Evolutionary conservation across 2,797 vertebrate species (phyloP).

Genomic region (Leptoclinus maculatus): DNA sequence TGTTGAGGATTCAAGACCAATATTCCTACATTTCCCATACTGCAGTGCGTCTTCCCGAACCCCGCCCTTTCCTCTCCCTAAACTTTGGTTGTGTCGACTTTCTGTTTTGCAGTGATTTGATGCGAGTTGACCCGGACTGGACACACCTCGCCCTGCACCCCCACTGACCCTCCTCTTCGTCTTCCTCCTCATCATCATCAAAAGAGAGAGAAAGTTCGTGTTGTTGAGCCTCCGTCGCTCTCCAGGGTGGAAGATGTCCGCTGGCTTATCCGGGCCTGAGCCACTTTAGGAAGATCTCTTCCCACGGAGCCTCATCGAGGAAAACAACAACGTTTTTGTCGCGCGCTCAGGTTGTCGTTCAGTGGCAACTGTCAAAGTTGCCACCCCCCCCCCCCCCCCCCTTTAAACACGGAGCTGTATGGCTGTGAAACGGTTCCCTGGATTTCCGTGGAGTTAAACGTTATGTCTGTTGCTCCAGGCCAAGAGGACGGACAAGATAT

Average conservation of each 20-base stretch:
- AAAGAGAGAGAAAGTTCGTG: not conserved
- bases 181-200: not conserved
- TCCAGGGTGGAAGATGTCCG: slow-evolving; percentile 46
- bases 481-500: slow-evolving; percentile 54
- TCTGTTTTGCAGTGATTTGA: slow-evolving; percentile 76
- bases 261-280: slow-evolving; percentile 27
- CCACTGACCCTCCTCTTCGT: not conserved
- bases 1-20: no score
- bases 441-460: slow-evolving; percentile 21
- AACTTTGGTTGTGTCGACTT: slow-evolving; percentile 34
- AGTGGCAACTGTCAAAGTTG: not conserved
- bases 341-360: not conserved
- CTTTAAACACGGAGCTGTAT: slow-evolving; percentile 3
- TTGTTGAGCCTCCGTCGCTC: not conserved
- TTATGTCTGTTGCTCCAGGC: slow-evolving; percentile 63
- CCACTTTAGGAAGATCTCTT: slow-evolving; percentile 49
- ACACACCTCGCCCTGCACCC: slow-evolving; percentile 41
- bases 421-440: slow-evolving; percentile 8
- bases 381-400: not conserved
- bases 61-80: slow-evolving; percentile 58
- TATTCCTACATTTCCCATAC: slow-evolving; percentile 73
- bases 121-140: slow-evolving; percentile 24
- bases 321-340: slow-evolving; percentile 14
- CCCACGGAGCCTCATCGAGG: slow-evolving; percentile 17
- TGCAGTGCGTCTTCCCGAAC: slow-evolving; percentile 13